Conservation (phyloP, 2,888 invertebrate genomes). For the Aquatica leii region DNA sequence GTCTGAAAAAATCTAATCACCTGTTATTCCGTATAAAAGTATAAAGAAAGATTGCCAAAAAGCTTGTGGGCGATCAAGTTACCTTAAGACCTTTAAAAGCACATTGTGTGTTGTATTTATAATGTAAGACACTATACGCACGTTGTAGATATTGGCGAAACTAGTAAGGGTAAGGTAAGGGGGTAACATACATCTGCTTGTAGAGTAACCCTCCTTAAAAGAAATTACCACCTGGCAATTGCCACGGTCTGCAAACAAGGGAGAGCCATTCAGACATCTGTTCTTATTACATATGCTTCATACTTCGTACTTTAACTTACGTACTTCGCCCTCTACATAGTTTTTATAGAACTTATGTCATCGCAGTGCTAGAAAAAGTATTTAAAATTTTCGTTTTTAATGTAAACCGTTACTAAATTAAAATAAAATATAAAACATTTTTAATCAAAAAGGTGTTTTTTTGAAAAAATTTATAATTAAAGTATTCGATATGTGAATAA, state of each 20-base stretch:
- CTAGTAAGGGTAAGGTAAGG: slow-evolving; percentile 42
- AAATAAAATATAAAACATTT: too few species aligned
- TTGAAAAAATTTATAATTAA: too few species aligned
- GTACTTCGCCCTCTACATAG: slow-evolving; percentile 19
- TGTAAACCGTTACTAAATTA: too few species aligned
- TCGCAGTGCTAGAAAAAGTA: too few species aligned
- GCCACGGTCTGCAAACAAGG: slow-evolving; percentile 61
- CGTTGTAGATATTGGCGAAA: slow-evolving; percentile 33
- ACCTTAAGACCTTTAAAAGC: neutral
- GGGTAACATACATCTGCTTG: slow-evolving; percentile 58
- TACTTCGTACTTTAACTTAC: slow-evolving; percentile 30
- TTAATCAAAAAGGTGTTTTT: too few species aligned
- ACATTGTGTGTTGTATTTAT: neutral
- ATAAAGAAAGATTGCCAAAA: neutral
- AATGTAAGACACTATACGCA: slow-evolving; percentile 34
- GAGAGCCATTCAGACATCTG: slow-evolving; percentile 48
- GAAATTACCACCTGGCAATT: slow-evolving; percentile 61
- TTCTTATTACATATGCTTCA: slow-evolving; percentile 46
- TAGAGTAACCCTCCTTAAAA: slow-evolving; percentile 58
- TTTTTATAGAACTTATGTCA: slow-evolving; percentile 3
- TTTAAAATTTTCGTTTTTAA: too few species aligned
- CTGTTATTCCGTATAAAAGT: neutral
- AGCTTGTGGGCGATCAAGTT: slow-evolving; percentile 24
- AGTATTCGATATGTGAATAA: too few species aligned
- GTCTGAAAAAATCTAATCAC: slow-evolving; percentile 5